Base-by-base conservation (phyloP, 1,140 invertebrate genomes). In the Portunus trituberculatus region DNA sequence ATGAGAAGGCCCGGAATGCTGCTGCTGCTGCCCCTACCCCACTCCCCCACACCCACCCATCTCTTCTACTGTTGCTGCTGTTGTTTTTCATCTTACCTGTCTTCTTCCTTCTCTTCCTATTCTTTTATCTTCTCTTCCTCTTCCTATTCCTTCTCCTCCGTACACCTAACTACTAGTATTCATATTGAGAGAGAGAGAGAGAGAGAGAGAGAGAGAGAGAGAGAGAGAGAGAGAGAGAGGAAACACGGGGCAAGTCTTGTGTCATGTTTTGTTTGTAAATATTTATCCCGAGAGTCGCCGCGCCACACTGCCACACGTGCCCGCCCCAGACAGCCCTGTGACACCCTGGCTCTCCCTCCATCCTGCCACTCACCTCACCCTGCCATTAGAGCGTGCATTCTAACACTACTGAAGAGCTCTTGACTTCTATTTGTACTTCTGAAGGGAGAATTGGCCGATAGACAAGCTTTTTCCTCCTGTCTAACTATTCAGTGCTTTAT, bases 231-330 rank as follows among this genome's bases (percentile, higher is more conserved):
- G 84, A 25, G 31, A 25, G 84, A 32, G 84, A 28, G 28, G 25
- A 87, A 87, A 25, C 4, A 28, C n/a, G 46, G 89, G 16, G 25
- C 7, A 91, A 46, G 89, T 91, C 89, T 28, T 91, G 48, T 91
- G 89, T 90, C 48, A 59, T 91, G 89, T 91, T 91, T 91, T 91
- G 89, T 91, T 91, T 91, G 32, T 59, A 91, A 91, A 91, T 91
- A 91, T 91, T 91, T 59, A 59, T 28, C 84, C 8, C 8, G 7
- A 4, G 48, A 59, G 89, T 48, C 46, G 20, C 46, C 8, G 39
- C 45, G 87, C 67, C n/a, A n/a, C 67, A n/a, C 20, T 7, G 25
- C 67, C 67, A 76, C 67, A n/a, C 67, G 67, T 76, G 67, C 67
- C 67, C 20, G 16, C 20, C 20, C 67, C 20, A 25, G 67, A 76